Evolutionary conservation across 2,888 invertebrate genomes (phyloP).

Genomic region (Rhagium mordax): DNA sequence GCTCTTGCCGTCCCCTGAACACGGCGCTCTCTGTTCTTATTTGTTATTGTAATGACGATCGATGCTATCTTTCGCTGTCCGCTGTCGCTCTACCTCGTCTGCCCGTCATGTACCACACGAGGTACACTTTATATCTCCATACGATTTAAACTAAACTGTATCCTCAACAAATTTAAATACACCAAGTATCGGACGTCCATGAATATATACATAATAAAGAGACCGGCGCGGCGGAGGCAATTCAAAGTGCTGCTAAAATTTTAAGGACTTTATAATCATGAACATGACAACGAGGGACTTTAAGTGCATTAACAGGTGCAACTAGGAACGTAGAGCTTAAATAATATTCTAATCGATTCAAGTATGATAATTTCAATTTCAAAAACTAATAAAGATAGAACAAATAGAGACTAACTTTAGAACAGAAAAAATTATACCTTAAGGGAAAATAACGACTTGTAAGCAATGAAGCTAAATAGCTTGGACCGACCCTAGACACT

Average conservation of each 20-base stretch:
- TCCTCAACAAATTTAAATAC: conserved; percentile 49
- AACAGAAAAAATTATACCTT: too few relatives aligned
- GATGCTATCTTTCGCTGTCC: conserved; percentile 67
- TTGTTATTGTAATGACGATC: conserved; percentile 70
- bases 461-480: too few relatives aligned
- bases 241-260: neutral
- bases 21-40: conserved; percentile 68
- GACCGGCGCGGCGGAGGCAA: neutral
- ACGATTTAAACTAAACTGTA: conserved; percentile 47
- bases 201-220: conserved; percentile 44
- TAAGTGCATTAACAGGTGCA: neutral
- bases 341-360: too few relatives aligned
- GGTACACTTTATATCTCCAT: conserved; percentile 62
- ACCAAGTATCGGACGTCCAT: conserved; percentile 35
- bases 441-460: too few relatives aligned
- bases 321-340: neutral
- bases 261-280: neutral
- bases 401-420: too few relatives aligned
- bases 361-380: too few relatives aligned
- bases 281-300: neutral
- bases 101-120: conserved; percentile 64
- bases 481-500: too few relatives aligned
- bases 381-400: too few relatives aligned
- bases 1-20: conserved; percentile 62
- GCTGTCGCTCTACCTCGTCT: conserved; percentile 66